Percentiles rank a stretch among this genome's conserved stretches.
phyloP scores from a whole-genome alignment of 2,797 vertebrate genomes.

The Lacerta agilis region DNA sequence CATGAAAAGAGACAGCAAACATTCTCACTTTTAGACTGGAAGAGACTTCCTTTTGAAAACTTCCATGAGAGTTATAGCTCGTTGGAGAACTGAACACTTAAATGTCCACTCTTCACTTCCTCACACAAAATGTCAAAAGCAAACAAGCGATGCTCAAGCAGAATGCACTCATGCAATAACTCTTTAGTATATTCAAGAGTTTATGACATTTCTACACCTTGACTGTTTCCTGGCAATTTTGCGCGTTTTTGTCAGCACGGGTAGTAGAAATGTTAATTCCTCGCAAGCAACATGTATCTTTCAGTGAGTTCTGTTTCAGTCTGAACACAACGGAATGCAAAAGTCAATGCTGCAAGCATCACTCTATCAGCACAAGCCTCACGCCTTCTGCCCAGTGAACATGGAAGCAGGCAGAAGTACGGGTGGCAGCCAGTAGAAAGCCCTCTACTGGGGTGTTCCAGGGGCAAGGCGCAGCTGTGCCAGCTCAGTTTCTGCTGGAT shows the following conservation, averaged over 20 bases:
- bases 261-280: neutral
- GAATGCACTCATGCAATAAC: neutral
- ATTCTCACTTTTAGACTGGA: conserved; percentile 24
- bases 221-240: neutral
- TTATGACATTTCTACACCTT: neutral
- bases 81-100: conserved; percentile 15
- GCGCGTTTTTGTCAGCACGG: neutral
- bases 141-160: neutral
- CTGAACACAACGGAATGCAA: too few species aligned
- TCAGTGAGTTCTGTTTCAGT: too few species aligned
- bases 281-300: too few species aligned
- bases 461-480: too few species aligned
- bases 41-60: conserved; percentile 52
- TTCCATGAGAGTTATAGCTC: conserved; percentile 21
- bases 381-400: too few species aligned
- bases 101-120: neutral
- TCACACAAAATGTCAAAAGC: neutral
- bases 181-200: neutral
- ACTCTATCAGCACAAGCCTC: too few species aligned
- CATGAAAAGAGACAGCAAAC: conserved; percentile 55
- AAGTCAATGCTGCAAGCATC: too few species aligned
- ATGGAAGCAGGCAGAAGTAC: too few species aligned
- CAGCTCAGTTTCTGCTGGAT: too few species aligned
- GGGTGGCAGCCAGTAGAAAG: too few species aligned
- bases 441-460: too few species aligned